Evolutionary conservation across 2,888 invertebrate genomes (phyloP).

Genomic region (Scrobipalpa costella): DNA sequence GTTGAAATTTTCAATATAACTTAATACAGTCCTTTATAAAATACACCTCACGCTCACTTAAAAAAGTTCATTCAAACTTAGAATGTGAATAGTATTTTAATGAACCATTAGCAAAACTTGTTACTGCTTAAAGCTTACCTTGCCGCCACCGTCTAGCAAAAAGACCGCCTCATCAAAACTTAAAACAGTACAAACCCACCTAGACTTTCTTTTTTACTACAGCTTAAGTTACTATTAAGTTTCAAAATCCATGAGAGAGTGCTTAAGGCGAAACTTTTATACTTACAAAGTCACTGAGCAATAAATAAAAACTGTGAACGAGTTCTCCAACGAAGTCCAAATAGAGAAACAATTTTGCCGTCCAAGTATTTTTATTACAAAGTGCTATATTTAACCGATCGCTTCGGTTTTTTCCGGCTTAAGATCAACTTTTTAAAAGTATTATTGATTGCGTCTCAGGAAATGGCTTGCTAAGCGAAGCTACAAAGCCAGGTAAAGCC

Average conservation of each 20-base stretch:
- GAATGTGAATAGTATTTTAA: constrained; percentile 6
- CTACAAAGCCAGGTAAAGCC: neutral
- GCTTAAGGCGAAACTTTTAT: constrained; percentile 25
- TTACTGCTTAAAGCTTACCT: neutral
- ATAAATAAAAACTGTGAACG: constrained; percentile 28
- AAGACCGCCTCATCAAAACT: constrained; percentile 9
- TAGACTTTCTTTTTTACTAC: constrained; percentile 16
- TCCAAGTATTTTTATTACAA: constrained; percentile 24
- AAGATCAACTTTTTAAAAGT: neutral
- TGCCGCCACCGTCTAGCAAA: constrained; percentile 5
- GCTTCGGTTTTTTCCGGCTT: constrained; percentile 12
- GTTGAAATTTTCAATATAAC: neutral
- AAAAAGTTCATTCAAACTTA: neutral
- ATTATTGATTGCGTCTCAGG: neutral
- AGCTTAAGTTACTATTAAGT: constrained; percentile 24
- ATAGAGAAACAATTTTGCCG: constrained; percentile 26
- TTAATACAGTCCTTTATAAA: neutral
- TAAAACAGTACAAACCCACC: constrained; percentile 3
- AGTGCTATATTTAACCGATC: constrained; percentile 19
- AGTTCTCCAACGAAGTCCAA: constrained; percentile 19
- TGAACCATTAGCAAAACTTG: constrained; percentile 2
- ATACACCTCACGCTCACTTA: neutral
- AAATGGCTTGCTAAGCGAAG: neutral
- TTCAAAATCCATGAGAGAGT: constrained; percentile 25
- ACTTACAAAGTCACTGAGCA: constrained; percentile 29